Evolutionary conservation across 1,140 invertebrate species (phyloP).

Genomic region (Temnothorax longispinosus): DNA sequence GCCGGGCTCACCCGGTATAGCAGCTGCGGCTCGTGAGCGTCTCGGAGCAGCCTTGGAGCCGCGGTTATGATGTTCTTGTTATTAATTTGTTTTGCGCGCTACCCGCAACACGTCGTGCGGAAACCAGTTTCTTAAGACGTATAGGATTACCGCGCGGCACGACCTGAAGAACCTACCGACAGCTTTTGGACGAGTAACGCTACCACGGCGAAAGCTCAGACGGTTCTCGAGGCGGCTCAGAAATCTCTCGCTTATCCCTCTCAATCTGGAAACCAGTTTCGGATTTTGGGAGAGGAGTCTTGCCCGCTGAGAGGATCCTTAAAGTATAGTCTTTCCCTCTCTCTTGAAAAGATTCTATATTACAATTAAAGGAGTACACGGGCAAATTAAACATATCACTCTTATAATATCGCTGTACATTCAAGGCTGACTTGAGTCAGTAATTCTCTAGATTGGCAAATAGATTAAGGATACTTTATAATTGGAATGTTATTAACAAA

Average conservation of each 20-base stretch:
- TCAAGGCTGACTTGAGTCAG: background rate
- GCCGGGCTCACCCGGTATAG: conserved; percentile 72
- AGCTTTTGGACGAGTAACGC: conserved; percentile 73
- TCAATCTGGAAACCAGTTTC: conserved; percentile 67
- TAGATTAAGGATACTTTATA: conserved; percentile 27
- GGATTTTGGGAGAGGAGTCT: conserved; percentile 51
- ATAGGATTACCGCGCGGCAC: conserved; percentile 74
- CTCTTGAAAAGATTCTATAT: conserved; percentile 28
- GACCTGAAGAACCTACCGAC: conserved; percentile 71
- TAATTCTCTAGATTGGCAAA: conserved; percentile 6
- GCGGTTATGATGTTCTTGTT: conserved; percentile 78
- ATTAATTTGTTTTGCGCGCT: conserved; percentile 79
- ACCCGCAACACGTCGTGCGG: conserved; percentile 75
- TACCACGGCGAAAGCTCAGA: conserved; percentile 69
- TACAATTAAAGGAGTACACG: conserved; percentile 24
- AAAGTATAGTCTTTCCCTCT: background rate
- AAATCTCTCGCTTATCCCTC: conserved; percentile 61
- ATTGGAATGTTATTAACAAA: conserved; percentile 12
- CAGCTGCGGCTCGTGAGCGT: conserved; percentile 70
- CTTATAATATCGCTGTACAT: conserved; percentile 8
- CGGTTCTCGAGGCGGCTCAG: conserved; percentile 35
- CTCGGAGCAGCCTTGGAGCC: conserved; percentile 72
- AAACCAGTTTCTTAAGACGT: conserved; percentile 78
- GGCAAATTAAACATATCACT: conserved; percentile 3
- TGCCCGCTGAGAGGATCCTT: background rate